Evolutionary conservation across 2,797 vertebrate species (phyloP), one percentile per base, ranked within the genome.

Genomic region (Enteromius afrohamiltoni): DNA sequence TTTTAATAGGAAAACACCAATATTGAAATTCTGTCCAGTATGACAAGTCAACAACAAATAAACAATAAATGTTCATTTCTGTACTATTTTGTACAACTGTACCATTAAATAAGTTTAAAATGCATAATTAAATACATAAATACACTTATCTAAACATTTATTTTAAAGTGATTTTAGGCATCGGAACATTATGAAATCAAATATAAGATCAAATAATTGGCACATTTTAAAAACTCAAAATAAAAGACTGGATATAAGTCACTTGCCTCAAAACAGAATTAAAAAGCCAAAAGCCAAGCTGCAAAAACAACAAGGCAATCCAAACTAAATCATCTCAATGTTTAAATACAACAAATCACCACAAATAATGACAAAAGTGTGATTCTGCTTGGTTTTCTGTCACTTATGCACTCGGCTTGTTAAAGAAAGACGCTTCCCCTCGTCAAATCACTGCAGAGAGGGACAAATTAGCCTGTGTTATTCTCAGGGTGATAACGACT

Each of bases 401-500:
- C 55, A 75, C 14, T 19, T 47, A 49, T 6, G 3, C 45, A 37
- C 3, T 21, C 13, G 3, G 17, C 42, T n/a, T 73, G 29, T 71
- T 49, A 73, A 70, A 74, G 21, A 3, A 64, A 29, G 55, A 23
- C 26, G 51, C n/a, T 17, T 34, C 16, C 37, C 65, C 9, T 51
- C 11, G 2, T 34, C 49, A 81, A 81, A 73, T 77, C 67, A 78
- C 77, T 29, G 40, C 69, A 23, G 9, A 29, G 42, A 29, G 10
- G 23, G 71, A 70, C 31, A 78, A 83, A 69, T 51, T 47, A 83
- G 75, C 16, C 31, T 2, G 68, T 19, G 62, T 65, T 70, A 79
- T 70, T 79, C 75, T 79, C 64, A 40, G 9, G 53, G 45, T 53
- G 82, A 83, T 79, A 55, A 29, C 37, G 64, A 65, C 19, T 42